Evolutionary conservation across 2,888 invertebrate species (phyloP).

Genomic region (Sympetrum striolatum): DNA sequence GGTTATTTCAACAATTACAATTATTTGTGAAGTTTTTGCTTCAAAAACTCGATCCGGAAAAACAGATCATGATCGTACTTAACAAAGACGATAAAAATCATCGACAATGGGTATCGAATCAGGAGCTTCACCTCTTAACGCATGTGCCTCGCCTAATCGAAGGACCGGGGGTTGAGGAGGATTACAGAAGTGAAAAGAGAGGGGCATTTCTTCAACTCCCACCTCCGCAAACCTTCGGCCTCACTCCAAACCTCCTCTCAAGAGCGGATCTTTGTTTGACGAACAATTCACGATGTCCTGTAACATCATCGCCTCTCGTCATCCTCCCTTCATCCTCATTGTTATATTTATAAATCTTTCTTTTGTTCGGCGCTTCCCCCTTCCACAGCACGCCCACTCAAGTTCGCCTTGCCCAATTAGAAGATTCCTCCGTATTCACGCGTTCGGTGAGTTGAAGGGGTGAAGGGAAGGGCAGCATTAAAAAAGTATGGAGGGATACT

Average conservation of each 20-base stretch:
- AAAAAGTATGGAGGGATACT: neutral
- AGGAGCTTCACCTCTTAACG: no score
- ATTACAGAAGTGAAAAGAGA: neutral
- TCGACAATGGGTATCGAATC: no score
- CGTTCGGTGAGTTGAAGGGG: neutral
- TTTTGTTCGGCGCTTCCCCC: neutral
- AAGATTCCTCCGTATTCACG: neutral
- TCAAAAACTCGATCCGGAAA: no score
- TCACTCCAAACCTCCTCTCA: neutral
- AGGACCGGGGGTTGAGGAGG: neutral
- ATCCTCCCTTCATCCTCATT: neutral
- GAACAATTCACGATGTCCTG: constrained; percentile 21
- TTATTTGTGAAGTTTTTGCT: no score
- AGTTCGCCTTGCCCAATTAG: neutral
- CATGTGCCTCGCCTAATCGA: neutral
- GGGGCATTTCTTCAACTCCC: neutral
- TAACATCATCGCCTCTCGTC: neutral
- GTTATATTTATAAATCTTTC: neutral
- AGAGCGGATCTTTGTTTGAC: constrained; percentile 2
- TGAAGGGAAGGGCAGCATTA: neutral
- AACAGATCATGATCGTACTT: no score
- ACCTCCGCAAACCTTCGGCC: neutral
- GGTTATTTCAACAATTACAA: no score
- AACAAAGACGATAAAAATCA: no score
- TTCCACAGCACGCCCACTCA: neutral